phyloP scores from a whole-genome alignment of 2,888 invertebrate genomes.

The Spicauda simplicius region DNA sequence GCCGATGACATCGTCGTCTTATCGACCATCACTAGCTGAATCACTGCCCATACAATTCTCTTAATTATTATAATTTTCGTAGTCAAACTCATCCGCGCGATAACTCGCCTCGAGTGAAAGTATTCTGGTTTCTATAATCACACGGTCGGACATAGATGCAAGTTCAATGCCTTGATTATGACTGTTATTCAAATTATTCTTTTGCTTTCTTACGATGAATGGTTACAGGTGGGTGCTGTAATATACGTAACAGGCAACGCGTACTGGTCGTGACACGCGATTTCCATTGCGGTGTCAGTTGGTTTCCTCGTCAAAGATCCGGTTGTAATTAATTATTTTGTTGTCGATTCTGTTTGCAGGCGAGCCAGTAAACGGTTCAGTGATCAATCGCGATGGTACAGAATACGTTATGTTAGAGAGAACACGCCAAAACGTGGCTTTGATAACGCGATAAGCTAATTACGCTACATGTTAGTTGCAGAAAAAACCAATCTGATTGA shows the following conservation, averaged over 20 bases:
- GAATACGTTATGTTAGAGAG: conserved; percentile 9
- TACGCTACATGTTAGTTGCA: conserved; percentile 19
- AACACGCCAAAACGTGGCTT: conserved; percentile 19
- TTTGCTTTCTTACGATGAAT: conserved; percentile 66
- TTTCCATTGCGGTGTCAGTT: conserved; percentile 43
- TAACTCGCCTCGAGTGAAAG: conserved; percentile 76
- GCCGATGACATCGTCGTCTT: conserved; percentile 70
- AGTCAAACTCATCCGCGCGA: conserved; percentile 67
- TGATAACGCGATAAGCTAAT: conserved; percentile 27
- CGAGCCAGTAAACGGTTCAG: conserved; percentile 25
- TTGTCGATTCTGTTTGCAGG: conserved; percentile 46
- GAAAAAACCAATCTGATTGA: conserved; percentile 45
- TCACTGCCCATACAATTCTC: conserved; percentile 74
- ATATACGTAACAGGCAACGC: conserved; percentile 55
- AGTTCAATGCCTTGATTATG: conserved; percentile 83
- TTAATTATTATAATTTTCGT: conserved; percentile 79
- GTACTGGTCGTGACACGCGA: conserved; percentile 42
- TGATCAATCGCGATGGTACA: conserved; percentile 17
- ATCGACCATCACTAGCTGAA: conserved; percentile 73
- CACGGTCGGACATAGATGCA: conserved; percentile 66
- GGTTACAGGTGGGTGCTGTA: conserved; percentile 66
- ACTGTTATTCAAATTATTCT: conserved; percentile 74
- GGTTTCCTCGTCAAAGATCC: conserved; percentile 42
- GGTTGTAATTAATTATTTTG: conserved; percentile 57
- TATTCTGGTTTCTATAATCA: conserved; percentile 76